Percentiles rank a stretch among this genome's conserved stretches.
phyloP scores from a whole-genome alignment of 2,888 invertebrate species.

The Charanyca ferruginea region DNA sequence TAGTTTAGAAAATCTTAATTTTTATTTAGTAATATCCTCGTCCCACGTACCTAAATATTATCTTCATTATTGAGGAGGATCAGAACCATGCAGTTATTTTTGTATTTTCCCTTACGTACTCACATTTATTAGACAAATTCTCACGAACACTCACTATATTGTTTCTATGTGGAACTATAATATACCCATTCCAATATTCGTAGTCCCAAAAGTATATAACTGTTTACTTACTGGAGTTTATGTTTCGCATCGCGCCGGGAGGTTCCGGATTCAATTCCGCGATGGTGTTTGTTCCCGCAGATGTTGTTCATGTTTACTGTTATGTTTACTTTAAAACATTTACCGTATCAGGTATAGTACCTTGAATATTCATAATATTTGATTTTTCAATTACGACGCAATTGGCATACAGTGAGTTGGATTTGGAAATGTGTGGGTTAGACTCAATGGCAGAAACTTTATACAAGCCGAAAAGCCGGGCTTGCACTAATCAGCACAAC shows the following conservation, averaged over 20 bases:
- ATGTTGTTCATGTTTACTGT: slow-evolving; percentile 43
- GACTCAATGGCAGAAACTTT: too few relatives aligned
- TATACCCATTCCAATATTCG: slow-evolving; percentile 43
- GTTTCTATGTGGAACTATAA: slow-evolving; percentile 20
- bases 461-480: too few relatives aligned
- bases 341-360: background rate
- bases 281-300: slow-evolving; percentile 53
- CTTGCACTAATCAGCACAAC: too few relatives aligned
- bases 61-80: background rate
- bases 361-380: slow-evolving; percentile 1
- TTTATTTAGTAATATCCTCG: background rate
- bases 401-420: background rate
- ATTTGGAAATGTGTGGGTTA: background rate
- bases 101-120: background rate
- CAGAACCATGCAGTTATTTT: background rate
- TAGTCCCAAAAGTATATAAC: slow-evolving; percentile 62
- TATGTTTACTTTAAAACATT: slow-evolving; percentile 53
- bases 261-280: slow-evolving; percentile 61
- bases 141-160: slow-evolving; percentile 1
- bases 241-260: slow-evolving; percentile 49
- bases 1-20: too few relatives aligned
- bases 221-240: slow-evolving; percentile 60
- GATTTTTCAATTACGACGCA: slow-evolving; percentile 4
- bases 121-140: slow-evolving; percentile 8
- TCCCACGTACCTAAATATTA: background rate